Conservation (phyloP, 2,113 vertebrate genomes). For the Xyliphius kryptos region DNA sequence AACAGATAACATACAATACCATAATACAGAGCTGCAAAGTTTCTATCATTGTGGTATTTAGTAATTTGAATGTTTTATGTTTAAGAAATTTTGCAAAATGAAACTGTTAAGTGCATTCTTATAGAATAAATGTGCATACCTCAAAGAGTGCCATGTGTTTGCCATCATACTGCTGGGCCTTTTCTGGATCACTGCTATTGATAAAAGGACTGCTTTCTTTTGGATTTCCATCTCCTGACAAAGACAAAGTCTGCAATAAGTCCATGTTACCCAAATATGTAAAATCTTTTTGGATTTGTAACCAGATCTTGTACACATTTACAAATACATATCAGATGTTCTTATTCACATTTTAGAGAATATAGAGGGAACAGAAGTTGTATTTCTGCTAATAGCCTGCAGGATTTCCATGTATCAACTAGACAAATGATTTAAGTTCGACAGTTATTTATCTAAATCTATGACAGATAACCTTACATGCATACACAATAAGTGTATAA, state of each 20-base stretch:
- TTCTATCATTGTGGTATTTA: too few relatives aligned
- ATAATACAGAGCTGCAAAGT: too few relatives aligned
- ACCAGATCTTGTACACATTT: background rate
- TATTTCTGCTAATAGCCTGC: constrained; percentile 2
- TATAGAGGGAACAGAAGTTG: background rate
- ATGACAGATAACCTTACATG: background rate
- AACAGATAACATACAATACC: too few relatives aligned
- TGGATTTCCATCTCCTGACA: constrained; percentile 88
- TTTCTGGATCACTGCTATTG: constrained; percentile 92
- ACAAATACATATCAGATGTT: background rate
- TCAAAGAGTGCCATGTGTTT: constrained; percentile 98
- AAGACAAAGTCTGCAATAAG: constrained; percentile 20
- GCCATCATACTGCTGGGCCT: constrained; percentile 87
- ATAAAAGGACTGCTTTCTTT: constrained; percentile 98
- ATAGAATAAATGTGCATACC: too few relatives aligned
- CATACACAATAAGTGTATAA: background rate
- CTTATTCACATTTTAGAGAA: background rate
- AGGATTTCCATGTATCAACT: constrained; percentile 9
- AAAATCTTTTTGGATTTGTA: background rate
- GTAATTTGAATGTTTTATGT: too few relatives aligned
- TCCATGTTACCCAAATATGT: background rate
- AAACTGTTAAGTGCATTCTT: background rate
- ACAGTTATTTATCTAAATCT: constrained; percentile 25
- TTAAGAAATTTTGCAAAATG: too few relatives aligned
- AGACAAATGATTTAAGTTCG: constrained; percentile 8